phyloP scores from a whole-genome alignment of 2,797 vertebrate species.

The Malurus leucopterus region DNA sequence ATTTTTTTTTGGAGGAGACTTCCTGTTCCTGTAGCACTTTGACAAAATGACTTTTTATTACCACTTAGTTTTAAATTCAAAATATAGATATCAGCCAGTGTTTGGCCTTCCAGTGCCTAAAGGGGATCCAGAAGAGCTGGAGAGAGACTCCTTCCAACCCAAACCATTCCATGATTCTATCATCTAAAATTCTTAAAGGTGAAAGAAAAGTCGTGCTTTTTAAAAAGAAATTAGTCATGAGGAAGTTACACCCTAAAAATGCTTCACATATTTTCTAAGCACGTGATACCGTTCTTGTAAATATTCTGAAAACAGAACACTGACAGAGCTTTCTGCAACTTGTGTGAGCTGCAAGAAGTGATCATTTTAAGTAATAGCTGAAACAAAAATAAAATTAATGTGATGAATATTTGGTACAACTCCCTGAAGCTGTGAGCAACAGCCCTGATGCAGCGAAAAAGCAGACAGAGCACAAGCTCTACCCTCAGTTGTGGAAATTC shows the following conservation, averaged over 20 bases:
- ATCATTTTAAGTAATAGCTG: background rate
- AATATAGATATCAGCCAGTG: background rate
- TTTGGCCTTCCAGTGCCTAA: background rate
- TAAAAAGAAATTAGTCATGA: background rate
- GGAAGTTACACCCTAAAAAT: background rate
- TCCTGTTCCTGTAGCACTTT: background rate
- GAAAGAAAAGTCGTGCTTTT: background rate
- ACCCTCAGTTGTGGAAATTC: accelerated
- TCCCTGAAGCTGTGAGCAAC: accelerated
- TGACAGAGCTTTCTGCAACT: background rate
- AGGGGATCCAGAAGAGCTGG: background rate
- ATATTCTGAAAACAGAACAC: background rate
- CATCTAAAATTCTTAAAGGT: background rate
- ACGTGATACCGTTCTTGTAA: background rate
- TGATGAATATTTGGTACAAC: accelerated
- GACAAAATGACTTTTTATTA: background rate
- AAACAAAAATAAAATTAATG: background rate
- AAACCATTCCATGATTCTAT: background rate
- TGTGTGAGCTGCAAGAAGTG: background rate
- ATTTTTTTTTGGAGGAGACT: background rate
- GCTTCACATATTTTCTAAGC: background rate
- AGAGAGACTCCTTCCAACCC: background rate
- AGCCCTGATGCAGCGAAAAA: no score
- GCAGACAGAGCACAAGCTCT: accelerated
- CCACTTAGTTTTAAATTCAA: background rate